Conservation (phyloP, 2,113 vertebrate genomes). For the Sisor rabdophorus region DNA sequence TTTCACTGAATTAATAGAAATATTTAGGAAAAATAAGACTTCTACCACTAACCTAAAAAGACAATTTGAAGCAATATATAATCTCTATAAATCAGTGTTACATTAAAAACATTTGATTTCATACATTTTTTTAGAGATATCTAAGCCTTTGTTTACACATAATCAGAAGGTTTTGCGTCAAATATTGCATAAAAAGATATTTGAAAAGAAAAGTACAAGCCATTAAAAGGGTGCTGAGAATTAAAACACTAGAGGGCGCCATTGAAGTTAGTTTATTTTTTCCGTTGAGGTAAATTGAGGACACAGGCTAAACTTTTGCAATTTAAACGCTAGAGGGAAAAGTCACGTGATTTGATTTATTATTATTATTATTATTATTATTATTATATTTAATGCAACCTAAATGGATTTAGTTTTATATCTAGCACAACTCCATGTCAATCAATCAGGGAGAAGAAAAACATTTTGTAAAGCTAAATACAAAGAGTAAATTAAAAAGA, state of each 20-base stretch:
- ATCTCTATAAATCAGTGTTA: conserved; percentile 31
- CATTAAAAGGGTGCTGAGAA: no score
- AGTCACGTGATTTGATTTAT: neutral
- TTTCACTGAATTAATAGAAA: neutral
- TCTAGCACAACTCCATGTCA: neutral
- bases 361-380: neutral
- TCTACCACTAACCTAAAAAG: neutral
- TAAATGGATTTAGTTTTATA: neutral
- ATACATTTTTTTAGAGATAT: conserved; percentile 13
- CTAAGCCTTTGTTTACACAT: neutral
- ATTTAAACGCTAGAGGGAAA: conserved; percentile 32
- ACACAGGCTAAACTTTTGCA: neutral
- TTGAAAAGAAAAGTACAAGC: no score
- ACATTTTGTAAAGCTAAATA: neutral
- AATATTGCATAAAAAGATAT: no score
- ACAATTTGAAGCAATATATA: neutral
- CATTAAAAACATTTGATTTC: neutral
- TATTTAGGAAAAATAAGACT: neutral
- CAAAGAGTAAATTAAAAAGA: neutral
- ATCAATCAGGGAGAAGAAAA: neutral
- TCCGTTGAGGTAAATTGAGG: neutral
- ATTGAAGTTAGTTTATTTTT: neutral
- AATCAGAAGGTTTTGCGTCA: neutral
- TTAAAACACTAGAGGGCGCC: conserved; percentile 31
- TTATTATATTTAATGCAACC: neutral